These are phyloP conservation scores for Parnassius apollo DNA, from an alignment of 2,888 invertebrate genomes.

Conservation along the genomic window DNA sequence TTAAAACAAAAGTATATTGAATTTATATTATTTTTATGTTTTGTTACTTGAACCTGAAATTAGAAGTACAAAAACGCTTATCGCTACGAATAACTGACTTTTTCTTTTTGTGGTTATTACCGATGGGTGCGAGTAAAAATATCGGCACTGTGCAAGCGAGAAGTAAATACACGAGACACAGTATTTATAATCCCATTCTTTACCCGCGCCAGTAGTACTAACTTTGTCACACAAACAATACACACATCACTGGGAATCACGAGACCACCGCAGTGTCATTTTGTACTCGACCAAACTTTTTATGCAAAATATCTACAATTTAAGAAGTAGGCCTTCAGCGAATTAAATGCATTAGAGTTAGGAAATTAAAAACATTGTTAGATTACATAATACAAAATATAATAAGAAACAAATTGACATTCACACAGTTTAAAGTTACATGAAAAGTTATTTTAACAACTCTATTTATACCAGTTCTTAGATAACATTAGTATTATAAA, in stretches of 20 bases:
- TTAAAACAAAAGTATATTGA: too few relatives aligned
- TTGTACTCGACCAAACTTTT: constrained; percentile 49
- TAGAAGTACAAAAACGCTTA: too few relatives aligned
- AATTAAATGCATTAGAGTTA: constrained; percentile 63
- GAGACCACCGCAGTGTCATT: constrained; percentile 39
- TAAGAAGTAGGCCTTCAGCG: constrained; percentile 61
- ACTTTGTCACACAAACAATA: constrained; percentile 17
- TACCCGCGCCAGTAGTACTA: not conserved
- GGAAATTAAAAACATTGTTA: constrained; percentile 33
- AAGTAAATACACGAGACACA: not conserved
- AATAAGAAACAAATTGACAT: not conserved
- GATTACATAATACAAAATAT: constrained; percentile 6
- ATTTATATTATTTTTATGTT: too few relatives aligned
- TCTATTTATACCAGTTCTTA: constrained; percentile 1
- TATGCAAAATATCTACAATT: constrained; percentile 59
- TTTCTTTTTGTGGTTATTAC: too few relatives aligned
- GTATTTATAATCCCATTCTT: too few relatives aligned
- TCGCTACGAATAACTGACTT: too few relatives aligned
- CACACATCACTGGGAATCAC: constrained; percentile 25
- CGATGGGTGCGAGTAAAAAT: too few relatives aligned
- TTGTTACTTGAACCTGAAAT: too few relatives aligned
- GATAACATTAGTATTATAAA: constrained; percentile 19
- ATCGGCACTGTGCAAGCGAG: too few relatives aligned
- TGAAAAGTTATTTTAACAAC: constrained; percentile 6
- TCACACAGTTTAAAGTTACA: constrained; percentile 1